Conservation (phyloP, 2,888 invertebrate genomes). For the Agapostemon virescens region DNA sequence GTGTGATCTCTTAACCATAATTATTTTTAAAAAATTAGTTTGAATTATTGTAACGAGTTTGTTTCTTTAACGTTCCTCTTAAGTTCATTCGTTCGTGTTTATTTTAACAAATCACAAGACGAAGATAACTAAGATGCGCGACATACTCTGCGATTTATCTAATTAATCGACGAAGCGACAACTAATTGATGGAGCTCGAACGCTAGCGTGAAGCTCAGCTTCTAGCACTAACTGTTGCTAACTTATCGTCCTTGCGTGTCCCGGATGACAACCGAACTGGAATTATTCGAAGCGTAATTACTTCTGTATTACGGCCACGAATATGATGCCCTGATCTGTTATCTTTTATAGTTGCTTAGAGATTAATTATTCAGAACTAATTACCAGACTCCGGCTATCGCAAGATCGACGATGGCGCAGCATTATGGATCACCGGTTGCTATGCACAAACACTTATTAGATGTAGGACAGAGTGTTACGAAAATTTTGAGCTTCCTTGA, state of each 20-base stretch:
- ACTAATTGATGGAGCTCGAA: conserved; percentile 6
- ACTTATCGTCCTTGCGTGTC: background rate
- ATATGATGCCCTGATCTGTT: background rate
- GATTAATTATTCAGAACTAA: background rate
- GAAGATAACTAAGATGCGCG: background rate
- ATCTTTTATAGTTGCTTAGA: background rate
- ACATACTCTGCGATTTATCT: background rate
- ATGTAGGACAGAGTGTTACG: no score
- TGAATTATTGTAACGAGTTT: background rate
- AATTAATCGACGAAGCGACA: conserved; percentile 12
- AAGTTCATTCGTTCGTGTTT: background rate
- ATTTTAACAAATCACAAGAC: background rate
- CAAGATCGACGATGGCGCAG: no score
- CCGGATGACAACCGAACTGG: background rate
- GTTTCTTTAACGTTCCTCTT: background rate
- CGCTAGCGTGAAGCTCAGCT: background rate
- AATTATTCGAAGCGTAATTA: background rate
- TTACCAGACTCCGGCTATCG: no score
- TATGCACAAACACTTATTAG: no score
- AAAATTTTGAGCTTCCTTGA: no score
- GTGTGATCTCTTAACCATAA: background rate
- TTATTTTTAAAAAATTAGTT: background rate
- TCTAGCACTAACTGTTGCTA: background rate
- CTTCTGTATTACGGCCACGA: background rate
- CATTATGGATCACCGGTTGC: no score